Conservation (phyloP, 2,797 vertebrate species). For the Danio aesculapii region DNA sequence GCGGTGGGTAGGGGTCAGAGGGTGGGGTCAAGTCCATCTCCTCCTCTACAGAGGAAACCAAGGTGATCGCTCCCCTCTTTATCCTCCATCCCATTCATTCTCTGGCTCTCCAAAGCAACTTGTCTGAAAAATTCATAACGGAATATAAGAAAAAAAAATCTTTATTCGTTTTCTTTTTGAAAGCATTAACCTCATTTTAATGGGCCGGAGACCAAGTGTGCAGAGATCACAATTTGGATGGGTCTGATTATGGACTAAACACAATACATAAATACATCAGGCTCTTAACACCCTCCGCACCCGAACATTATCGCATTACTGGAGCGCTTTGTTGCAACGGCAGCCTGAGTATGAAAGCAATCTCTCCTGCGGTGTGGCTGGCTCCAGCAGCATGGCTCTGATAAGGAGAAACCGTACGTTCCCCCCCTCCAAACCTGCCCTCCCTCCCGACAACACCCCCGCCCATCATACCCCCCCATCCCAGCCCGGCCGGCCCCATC, state of each 20-base stretch:
- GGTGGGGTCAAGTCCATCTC: constrained; percentile 81
- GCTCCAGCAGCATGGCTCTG: constrained; percentile 97
- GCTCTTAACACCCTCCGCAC: constrained; percentile 92
- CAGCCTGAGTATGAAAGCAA: constrained; percentile 95
- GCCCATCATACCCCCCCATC: constrained; percentile 43
- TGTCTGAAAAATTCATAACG: constrained; percentile 75
- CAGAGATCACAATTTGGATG: constrained; percentile 90
- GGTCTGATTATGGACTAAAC: constrained; percentile 91
- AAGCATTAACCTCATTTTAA: constrained; percentile 93
- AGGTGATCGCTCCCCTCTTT: constrained; percentile 75
- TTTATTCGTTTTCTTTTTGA: constrained; percentile 73
- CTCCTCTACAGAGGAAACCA: constrained; percentile 86
- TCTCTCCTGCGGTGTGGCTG: constrained; percentile 94
- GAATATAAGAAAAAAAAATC: constrained; percentile 70
- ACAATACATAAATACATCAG: constrained; percentile 91
- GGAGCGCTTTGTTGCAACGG: constrained; percentile 93
- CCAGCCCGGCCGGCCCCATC: constrained; percentile 84
- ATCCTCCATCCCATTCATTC: constrained; percentile 46
- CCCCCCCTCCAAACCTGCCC: constrained; percentile 42
- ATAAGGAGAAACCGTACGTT: constrained; percentile 88
- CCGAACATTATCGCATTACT: constrained; percentile 99
- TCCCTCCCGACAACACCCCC: constrained; percentile 56
- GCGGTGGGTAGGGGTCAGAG: constrained; percentile 19
- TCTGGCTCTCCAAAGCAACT: constrained; percentile 43
- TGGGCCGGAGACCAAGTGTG: constrained; percentile 87